Evolutionary conservation across 2,113 vertebrate genomes (phyloP).

Genomic region (Oreocharis arfaki): DNA sequence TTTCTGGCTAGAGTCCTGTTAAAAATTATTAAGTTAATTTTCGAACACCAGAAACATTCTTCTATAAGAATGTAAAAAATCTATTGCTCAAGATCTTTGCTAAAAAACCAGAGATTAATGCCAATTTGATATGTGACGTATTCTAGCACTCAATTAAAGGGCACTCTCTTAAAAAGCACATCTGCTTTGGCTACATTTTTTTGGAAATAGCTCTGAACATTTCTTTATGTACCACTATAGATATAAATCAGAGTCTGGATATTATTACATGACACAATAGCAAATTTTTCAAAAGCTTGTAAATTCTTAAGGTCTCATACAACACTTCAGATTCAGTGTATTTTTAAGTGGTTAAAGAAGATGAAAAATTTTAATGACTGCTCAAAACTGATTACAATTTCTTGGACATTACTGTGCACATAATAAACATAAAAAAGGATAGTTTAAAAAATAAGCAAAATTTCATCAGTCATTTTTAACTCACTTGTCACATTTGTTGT

Average conservation of each 20-base stretch:
- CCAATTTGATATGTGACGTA: not conserved
- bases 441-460: not conserved
- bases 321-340: not conserved
- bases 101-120: conserved; percentile 13
- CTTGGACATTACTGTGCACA: not conserved
- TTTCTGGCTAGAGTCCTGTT: not conserved
- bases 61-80: conserved; percentile 60
- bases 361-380: not conserved
- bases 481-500: conserved; percentile 83
- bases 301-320: not conserved
- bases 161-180: not conserved
- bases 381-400: not conserved
- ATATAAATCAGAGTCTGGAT: not conserved
- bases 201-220: not conserved
- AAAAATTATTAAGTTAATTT: conserved; percentile 26
- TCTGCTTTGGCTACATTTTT: not conserved
- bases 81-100: conserved; percentile 14
- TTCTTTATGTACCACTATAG: not conserved
- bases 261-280: not conserved
- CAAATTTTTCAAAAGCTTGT: not conserved
- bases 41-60: conserved; percentile 52
- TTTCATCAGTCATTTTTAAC: conserved; percentile 34
- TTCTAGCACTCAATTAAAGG: not conserved
- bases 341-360: not conserved
- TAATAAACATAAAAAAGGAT: not conserved